phyloP scores from a whole-genome alignment of 2,113 vertebrate species.

The Tragelaphus strepsiceros region DNA sequence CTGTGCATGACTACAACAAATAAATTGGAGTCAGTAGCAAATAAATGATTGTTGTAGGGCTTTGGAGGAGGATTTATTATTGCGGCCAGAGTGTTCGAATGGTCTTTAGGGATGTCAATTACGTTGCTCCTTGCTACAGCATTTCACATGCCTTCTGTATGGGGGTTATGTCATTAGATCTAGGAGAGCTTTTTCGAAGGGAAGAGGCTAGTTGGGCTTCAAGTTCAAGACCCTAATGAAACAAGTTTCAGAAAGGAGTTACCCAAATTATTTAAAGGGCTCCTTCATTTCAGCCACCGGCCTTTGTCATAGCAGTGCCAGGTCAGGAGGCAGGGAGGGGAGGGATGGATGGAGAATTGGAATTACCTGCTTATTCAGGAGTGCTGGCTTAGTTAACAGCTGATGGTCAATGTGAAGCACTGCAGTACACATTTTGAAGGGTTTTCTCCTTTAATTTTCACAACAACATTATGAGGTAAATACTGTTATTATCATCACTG shows the following conservation, averaged over 20 bases:
- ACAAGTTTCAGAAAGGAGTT: background rate
- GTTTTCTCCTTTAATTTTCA: background rate
- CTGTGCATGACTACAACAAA: background rate
- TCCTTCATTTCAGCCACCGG: background rate
- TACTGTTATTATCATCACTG: background rate
- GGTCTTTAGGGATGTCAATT: background rate
- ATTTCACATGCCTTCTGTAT: background rate
- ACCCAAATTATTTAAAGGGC: background rate
- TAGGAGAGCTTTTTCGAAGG: background rate
- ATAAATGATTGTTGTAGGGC: background rate
- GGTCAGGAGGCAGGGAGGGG: background rate
- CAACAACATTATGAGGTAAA: background rate
- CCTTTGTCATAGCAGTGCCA: background rate
- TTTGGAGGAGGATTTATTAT: constrained; percentile 44
- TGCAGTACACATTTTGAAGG: background rate
- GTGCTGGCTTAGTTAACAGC: background rate
- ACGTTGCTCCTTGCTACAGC: background rate
- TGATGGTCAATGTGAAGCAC: background rate
- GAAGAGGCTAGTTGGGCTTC: background rate
- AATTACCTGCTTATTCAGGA: background rate
- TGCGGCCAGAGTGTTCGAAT: background rate
- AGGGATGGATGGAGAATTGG: background rate
- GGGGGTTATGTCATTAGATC: background rate
- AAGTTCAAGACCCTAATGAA: background rate
- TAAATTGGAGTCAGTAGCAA: background rate